These are phyloP conservation scores for Harpegnathos saltator DNA, from an alignment of 1,140 invertebrate genomes.

Conservation along the genomic window DNA sequence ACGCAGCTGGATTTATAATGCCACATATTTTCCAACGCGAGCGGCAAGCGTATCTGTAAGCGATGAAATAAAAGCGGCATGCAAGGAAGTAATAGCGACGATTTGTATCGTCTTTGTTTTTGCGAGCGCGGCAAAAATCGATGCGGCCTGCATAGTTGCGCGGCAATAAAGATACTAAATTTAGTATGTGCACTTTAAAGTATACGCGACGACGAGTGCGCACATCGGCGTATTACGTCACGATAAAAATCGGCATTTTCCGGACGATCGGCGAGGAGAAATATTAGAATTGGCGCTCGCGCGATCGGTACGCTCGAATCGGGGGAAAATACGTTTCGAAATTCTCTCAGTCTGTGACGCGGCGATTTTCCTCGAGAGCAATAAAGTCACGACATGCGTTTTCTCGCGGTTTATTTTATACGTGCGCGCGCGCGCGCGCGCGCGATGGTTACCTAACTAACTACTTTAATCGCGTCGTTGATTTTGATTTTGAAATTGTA, in stretches of 20 bases:
- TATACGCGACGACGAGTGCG: slow-evolving; percentile 4
- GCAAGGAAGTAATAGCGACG: slow-evolving; percentile 28
- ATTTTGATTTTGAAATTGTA: slow-evolving; percentile 52
- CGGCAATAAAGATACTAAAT: slow-evolving; percentile 12
- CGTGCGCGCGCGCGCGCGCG: too few relatives aligned
- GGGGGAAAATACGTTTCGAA: slow-evolving; percentile 13
- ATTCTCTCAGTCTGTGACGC: slow-evolving; percentile 30
- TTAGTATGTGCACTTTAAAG: slow-evolving; percentile 8
- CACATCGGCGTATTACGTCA: slow-evolving; percentile 18
- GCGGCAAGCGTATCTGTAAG: slow-evolving; percentile 19
- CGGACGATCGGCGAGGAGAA: slow-evolving; percentile 7
- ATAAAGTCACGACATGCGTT: slow-evolving; percentile 37
- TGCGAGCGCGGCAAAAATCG: slow-evolving; percentile 6
- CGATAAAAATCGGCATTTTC: slow-evolving; percentile 36
- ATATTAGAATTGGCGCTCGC: not conserved
- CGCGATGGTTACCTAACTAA: slow-evolving; percentile 42
- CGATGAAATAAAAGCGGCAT: not conserved
- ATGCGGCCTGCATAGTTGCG: not conserved
- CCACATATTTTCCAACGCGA: slow-evolving; percentile 39
- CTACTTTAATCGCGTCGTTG: slow-evolving; percentile 34
- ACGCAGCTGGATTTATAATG: slow-evolving; percentile 56
- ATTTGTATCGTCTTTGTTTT: slow-evolving; percentile 1
- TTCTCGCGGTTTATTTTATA: slow-evolving; percentile 45
- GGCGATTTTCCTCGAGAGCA: slow-evolving; percentile 13
- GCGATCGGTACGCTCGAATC: not conserved